Conservation (phyloP, 2,113 vertebrate genomes). For the Shinisaurus crocodilurus region DNA sequence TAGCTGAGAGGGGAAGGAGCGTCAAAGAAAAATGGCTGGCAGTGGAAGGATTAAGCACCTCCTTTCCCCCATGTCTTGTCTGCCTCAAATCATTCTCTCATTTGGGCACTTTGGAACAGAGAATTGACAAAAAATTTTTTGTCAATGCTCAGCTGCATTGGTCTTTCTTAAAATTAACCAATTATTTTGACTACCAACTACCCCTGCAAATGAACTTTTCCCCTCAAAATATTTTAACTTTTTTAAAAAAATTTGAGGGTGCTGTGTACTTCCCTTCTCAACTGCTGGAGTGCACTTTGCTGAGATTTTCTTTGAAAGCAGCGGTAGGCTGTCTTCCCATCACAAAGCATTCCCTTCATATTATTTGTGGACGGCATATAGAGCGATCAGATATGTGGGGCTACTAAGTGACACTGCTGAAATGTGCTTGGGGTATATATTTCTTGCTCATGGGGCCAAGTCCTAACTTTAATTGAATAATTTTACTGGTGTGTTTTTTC, state of each 20-base stretch:
- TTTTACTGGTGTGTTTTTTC: not conserved
- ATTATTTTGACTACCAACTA: not conserved
- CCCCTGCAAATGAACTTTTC: not conserved
- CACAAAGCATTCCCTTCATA: not conserved
- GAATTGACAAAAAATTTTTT: not conserved
- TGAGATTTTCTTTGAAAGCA: not conserved
- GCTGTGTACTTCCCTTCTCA: not conserved
- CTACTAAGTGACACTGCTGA: not conserved
- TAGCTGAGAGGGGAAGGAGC: not conserved
- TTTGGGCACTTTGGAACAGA: not conserved
- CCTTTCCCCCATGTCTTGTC: not conserved
- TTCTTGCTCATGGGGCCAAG: not conserved
- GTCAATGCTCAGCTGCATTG: too few species aligned
- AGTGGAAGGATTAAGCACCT: not conserved
- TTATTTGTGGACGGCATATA: not conserved
- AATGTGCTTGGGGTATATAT: not conserved
- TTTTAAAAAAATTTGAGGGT: not conserved
- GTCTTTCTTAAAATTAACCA: not conserved
- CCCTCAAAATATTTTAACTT: not conserved
- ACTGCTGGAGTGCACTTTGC: not conserved
- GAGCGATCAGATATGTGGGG: not conserved
- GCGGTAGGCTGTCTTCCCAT: not conserved
- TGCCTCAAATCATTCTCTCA: not conserved
- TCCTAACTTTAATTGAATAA: not conserved
- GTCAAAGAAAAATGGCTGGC: not conserved